These are phyloP conservation scores for Nezara viridula DNA, from an alignment of 2,888 invertebrate species.

Conservation along the genomic window DNA sequence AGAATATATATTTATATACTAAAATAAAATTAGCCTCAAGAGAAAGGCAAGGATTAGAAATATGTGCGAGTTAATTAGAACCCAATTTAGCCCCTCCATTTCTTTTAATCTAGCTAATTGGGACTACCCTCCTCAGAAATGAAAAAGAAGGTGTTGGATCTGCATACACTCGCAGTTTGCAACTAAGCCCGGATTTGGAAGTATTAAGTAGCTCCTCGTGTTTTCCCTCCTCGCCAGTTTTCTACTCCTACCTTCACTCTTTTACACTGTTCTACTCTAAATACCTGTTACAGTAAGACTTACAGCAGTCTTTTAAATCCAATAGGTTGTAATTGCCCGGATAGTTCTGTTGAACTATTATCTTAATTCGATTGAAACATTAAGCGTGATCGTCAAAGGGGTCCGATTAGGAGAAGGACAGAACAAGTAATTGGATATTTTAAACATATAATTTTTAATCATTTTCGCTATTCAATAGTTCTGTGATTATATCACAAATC, in stretches of 20 bases:
- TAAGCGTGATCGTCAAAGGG: too few species aligned
- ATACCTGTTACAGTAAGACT: too few species aligned
- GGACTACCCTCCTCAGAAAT: neutral
- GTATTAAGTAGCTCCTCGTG: neutral
- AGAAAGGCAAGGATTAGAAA: neutral
- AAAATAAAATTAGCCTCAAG: neutral
- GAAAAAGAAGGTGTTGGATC: conserved; percentile 2
- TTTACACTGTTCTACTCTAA: neutral
- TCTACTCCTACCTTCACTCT: neutral
- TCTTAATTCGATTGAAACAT: too few species aligned
- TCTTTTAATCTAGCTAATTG: conserved; percentile 1
- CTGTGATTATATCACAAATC: too few species aligned
- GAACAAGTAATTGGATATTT: too few species aligned
- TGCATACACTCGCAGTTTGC: conserved; percentile 20
- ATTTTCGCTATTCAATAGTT: too few species aligned
- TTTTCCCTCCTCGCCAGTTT: neutral
- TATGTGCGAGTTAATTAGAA: neutral
- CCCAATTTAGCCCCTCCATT: neutral
- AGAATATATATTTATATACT: too few species aligned
- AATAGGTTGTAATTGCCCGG: neutral
- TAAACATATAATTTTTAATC: too few species aligned
- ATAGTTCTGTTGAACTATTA: too few species aligned
- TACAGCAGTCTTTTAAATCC: neutral
- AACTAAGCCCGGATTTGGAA: conserved; percentile 3
- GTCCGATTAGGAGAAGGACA: too few species aligned